Base-by-base conservation (phyloP, 2,888 invertebrate species). In the Pyrrhia umbra region DNA sequence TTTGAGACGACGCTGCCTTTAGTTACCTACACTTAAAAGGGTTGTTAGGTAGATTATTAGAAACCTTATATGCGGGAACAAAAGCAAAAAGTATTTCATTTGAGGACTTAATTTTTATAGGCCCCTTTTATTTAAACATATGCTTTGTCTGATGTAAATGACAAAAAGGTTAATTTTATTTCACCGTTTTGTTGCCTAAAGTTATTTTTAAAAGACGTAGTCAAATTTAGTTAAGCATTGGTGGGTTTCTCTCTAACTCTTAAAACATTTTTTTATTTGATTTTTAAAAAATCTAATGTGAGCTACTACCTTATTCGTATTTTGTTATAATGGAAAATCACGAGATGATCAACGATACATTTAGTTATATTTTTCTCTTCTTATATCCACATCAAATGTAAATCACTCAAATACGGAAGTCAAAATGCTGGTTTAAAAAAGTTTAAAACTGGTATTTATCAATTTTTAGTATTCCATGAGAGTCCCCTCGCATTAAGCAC, bases 11-110 rank as follows among this genome's bases (percentile, higher is more conserved):
- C 60, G 60, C 76, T 75, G 74, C 74, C 75, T 78, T 78, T 72
- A 79, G 66, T 78, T 75, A 79, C 67, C 70, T 72, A 77, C 60
- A 75, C 76, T 81, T 77, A 68, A 77, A 81, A 79, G 77, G 75
- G 64, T 64, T 56, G 15, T 34, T 23, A 42, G 25, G 25, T n/a
- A 54, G 37, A 25, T 63, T 37, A 45, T 68, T 54, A 39, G 49
- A 58, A 63, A 55, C 58, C 39, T 52, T 69, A 51, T 46, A 63
- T 43, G 15, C 40, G 27, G 34, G 8, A 20, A 16, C 42, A 2
- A 57, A 54, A 58, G 51, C 55, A 46, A 64, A 59, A 54, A 42
- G 59, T 20, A 56, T 21, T 13, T 51, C 42, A 21, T 55, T 51
- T 18, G 37, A 37, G 27, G 6, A 34, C 18, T 50, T 57, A 46